Evolutionary conservation across 2,797 vertebrate species (phyloP).

Genomic region (Chelon labrosus): DNA sequence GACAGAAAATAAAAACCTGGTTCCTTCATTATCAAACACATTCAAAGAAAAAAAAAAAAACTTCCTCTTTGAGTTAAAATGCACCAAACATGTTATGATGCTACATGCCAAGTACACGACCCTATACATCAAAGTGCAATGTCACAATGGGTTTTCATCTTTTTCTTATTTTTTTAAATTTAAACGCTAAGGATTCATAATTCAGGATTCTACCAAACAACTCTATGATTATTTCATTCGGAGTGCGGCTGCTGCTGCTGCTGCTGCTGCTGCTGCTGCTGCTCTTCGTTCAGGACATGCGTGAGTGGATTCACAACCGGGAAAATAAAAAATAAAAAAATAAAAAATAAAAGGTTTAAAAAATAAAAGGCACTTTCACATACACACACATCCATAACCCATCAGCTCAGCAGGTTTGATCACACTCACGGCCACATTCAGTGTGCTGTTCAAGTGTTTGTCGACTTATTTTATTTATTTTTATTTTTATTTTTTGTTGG

Average conservation of each 20-base stretch:
- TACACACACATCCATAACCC: slow-evolving; percentile 59
- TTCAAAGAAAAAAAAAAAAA: slow-evolving; percentile 86
- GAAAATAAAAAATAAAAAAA: slow-evolving; percentile 84
- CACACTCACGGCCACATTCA: slow-evolving; percentile 78
- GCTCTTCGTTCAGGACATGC: slow-evolving; percentile 80
- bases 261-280: slow-evolving; percentile 68
- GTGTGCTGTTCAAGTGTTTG: slow-evolving; percentile 84
- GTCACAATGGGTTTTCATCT: slow-evolving; percentile 90
- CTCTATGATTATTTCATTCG: slow-evolving; percentile 84
- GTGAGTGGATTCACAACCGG: slow-evolving; percentile 84
- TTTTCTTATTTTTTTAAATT: too few species aligned
- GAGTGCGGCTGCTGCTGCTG: slow-evolving; percentile 84
- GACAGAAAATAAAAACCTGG: slow-evolving; percentile 77
- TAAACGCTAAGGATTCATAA: slow-evolving; percentile 85
- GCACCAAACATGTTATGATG: slow-evolving; percentile 93
- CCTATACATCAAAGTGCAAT: slow-evolving; percentile 99
- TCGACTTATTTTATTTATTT: slow-evolving; percentile 7
- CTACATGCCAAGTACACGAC: slow-evolving; percentile 98
- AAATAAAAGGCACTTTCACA: slow-evolving; percentile 96
- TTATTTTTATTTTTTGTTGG: slow-evolving; percentile 51
- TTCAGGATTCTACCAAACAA: slow-evolving; percentile 77
- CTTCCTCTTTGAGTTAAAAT: slow-evolving; percentile 88
- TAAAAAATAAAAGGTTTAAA: slow-evolving; percentile 63
- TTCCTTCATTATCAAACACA: slow-evolving; percentile 97
- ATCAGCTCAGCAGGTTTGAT: slow-evolving; percentile 36